Evolutionary conservation across 2,113 vertebrate genomes (phyloP).

Genomic region (Mastomys coucha): DNA sequence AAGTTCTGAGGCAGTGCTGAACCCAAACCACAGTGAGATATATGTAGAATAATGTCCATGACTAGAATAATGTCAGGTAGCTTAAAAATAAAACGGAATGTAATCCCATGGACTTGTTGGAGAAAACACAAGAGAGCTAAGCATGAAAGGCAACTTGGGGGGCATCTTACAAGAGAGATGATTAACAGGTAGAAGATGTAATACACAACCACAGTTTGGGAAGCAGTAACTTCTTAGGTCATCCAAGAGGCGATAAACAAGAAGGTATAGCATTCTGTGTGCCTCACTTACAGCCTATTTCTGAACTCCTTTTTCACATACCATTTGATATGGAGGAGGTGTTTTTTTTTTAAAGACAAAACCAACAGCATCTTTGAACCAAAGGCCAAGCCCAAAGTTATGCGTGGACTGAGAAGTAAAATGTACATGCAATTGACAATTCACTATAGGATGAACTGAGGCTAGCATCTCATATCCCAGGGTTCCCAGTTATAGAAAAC

Average conservation of each 20-base stretch:
- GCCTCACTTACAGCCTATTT: background rate
- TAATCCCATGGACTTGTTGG: constrained; percentile 42
- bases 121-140: constrained; percentile 3
- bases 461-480: background rate
- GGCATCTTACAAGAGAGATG: background rate
- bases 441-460: background rate
- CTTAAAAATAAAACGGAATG: background rate
- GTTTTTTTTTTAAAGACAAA: background rate
- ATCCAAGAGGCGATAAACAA: background rate
- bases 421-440: background rate
- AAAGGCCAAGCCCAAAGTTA: constrained; percentile 51
- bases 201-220: background rate
- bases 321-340: constrained; percentile 49
- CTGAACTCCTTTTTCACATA: constrained; percentile 4
- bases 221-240: background rate
- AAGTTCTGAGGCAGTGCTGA: background rate
- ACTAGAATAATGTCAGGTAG: background rate
- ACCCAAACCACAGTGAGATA: background rate
- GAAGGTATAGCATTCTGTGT: background rate
- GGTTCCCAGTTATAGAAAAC: background rate
- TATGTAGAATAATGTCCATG: background rate
- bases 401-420: constrained; percentile 34
- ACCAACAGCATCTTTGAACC: constrained; percentile 60
- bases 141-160: background rate
- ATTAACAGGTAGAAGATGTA: background rate